phyloP scores from a whole-genome alignment of 2,888 invertebrate genomes.

The Encarsia formosa region DNA sequence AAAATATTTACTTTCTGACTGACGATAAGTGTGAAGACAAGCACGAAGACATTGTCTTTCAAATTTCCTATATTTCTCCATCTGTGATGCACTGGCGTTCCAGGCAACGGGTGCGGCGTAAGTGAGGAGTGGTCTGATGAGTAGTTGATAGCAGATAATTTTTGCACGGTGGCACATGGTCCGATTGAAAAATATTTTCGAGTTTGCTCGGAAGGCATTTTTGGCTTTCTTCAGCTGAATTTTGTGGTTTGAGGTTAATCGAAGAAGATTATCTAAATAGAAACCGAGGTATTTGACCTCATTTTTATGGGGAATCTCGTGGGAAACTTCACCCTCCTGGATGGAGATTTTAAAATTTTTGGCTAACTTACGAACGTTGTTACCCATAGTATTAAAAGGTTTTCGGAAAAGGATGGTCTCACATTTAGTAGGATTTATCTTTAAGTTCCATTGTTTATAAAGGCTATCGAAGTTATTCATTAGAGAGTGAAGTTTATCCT shows the following conservation, averaged over 20 bases:
- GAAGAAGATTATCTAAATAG: conserved; percentile 9
- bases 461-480: conserved; percentile 12
- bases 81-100: neutral
- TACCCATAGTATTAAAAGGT: neutral
- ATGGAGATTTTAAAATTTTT: conserved; percentile 17
- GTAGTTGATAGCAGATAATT: conserved; percentile 10
- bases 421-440: conserved; percentile 16
- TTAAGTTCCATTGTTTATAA: conserved; percentile 14
- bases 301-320: neutral
- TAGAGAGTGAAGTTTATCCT: conserved; percentile 1
- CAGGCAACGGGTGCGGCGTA: conserved; percentile 16
- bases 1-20: conserved; percentile 6
- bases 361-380: neutral
- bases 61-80: conserved; percentile 2
- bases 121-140: conserved; percentile 11
- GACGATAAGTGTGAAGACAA: conserved; percentile 9
- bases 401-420: conserved; percentile 24
- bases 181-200: conserved; percentile 21
- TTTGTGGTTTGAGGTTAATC: neutral
- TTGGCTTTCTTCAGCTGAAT: conserved; percentile 17
- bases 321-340: neutral
- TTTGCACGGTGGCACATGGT: conserved; percentile 12
- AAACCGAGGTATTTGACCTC: conserved; percentile 19
- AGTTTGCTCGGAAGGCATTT: neutral
- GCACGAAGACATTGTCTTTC: conserved; percentile 17